A percentile compares a stretch with the other conserved stretches of the same genome.
These are phyloP conservation scores for Autographa gamma DNA, from an alignment of 2,888 invertebrate genomes.

Conservation along the genomic window DNA sequence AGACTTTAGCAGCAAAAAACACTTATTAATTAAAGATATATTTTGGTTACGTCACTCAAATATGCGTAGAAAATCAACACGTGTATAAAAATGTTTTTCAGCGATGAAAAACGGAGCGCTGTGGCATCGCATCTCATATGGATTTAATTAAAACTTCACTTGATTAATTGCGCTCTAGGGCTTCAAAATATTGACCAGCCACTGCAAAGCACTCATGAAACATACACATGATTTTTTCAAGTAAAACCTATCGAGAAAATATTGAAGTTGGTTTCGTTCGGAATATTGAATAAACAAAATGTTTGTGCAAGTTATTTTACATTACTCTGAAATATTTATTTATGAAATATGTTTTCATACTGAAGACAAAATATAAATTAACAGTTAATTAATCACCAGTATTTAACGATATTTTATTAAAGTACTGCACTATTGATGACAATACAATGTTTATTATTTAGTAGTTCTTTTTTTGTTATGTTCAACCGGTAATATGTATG, in stretches of 20 bases:
- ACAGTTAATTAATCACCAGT: too few species aligned
- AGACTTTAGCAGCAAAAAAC: not conserved
- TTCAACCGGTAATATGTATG: too few species aligned
- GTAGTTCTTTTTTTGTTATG: too few species aligned
- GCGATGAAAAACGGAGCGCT: conserved; percentile 50
- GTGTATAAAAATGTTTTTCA: conserved; percentile 41
- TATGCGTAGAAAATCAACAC: conserved; percentile 15
- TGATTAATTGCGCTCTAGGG: conserved; percentile 63
- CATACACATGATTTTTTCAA: conserved; percentile 37
- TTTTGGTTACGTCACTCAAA: conserved; percentile 39
- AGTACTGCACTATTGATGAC: too few species aligned
- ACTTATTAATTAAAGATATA: not conserved
- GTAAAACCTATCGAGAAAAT: conserved; percentile 30
- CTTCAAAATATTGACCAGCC: conserved; percentile 59
- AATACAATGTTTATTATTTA: too few species aligned
- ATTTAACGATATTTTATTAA: too few species aligned
- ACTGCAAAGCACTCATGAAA: conserved; percentile 43
- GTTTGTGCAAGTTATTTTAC: not conserved
- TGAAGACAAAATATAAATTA: too few species aligned
- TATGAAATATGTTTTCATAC: too few species aligned
- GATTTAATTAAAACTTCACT: conserved; percentile 63
- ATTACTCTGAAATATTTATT: too few species aligned
- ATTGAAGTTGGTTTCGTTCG: conserved; percentile 3
- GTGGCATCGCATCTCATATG: conserved; percentile 47
- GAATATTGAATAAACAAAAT: not conserved